A percentile compares a stretch with the other conserved stretches of the same genome.
These are phyloP conservation scores for Villa cingulata DNA, from an alignment of 2,888 invertebrate species.

Conservation along the genomic window DNA sequence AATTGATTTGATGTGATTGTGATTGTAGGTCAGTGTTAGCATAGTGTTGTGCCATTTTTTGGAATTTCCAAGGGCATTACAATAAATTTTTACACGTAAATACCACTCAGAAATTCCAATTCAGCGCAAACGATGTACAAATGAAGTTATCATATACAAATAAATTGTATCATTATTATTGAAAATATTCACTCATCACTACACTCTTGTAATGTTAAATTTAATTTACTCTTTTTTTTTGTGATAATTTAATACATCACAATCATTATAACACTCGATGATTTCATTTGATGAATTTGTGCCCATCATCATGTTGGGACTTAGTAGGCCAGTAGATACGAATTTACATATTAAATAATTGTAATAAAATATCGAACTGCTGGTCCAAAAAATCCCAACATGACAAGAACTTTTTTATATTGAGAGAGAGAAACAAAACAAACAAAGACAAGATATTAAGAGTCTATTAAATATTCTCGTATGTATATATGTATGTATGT, in stretches of 20 bases:
- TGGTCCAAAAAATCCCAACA: constrained; percentile 37
- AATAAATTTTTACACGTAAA: constrained; percentile 17
- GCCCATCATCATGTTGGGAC: constrained; percentile 36
- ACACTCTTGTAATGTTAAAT: background rate
- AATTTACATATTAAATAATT: constrained; percentile 4
- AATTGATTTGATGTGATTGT: no score
- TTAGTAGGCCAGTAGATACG: constrained; percentile 37
- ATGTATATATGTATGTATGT: no score
- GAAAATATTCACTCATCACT: no score
- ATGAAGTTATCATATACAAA: background rate
- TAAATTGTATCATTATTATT: no score
- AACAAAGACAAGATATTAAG: no score
- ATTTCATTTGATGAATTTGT: constrained; percentile 20
- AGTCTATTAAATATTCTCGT: no score
- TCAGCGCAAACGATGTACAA: constrained; percentile 26
- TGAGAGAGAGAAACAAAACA: no score
- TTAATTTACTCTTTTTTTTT: background rate
- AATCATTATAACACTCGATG: no score
- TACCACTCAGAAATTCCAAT: constrained; percentile 26
- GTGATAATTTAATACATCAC: no score
- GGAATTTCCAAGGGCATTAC: constrained; percentile 30
- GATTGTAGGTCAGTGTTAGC: no score
- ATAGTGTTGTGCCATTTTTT: constrained; percentile 26
- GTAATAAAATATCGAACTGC: constrained; percentile 24
- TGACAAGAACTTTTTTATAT: constrained; percentile 7